Evolutionary conservation across 1,140 invertebrate genomes (phyloP).

Genomic region (Rhagoletis pomonella): DNA sequence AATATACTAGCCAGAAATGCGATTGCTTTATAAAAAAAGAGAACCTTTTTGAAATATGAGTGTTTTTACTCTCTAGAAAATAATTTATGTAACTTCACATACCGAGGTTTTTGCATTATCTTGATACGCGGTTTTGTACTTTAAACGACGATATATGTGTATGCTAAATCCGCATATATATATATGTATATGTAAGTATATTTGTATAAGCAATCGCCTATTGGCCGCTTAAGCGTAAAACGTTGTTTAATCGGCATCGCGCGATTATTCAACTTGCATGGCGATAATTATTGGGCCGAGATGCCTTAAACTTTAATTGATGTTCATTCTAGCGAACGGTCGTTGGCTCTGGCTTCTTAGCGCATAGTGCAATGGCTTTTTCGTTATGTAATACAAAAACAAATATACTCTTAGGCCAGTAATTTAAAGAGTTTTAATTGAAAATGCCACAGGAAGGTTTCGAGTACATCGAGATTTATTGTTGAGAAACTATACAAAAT

Average conservation of each 20-base stretch:
- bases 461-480: background rate
- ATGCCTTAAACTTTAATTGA: constrained; percentile 17
- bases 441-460: constrained; percentile 1
- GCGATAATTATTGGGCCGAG: constrained; percentile 37
- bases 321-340: constrained; percentile 18
- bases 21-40: too few relatives aligned
- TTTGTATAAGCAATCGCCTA: background rate
- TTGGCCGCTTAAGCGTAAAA: constrained; percentile 11
- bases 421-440: constrained; percentile 17
- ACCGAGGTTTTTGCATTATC: too few relatives aligned
- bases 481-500: background rate
- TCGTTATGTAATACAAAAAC: background rate
- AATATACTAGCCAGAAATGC: too few relatives aligned
- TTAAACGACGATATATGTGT: too few relatives aligned
- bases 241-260: background rate
- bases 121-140: too few relatives aligned
- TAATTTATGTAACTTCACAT: too few relatives aligned
- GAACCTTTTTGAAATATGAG: too few relatives aligned
- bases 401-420: background rate
- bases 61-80: too few relatives aligned
- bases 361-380: background rate
- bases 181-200: background rate
- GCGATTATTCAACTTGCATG: constrained; percentile 44
- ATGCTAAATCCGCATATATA: background rate
- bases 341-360: constrained; percentile 17